Evolutionary conservation across 2,113 vertebrate genomes (phyloP), one percentile per base, ranked within the genome.

Genomic region (Microcebus murinus): DNA sequence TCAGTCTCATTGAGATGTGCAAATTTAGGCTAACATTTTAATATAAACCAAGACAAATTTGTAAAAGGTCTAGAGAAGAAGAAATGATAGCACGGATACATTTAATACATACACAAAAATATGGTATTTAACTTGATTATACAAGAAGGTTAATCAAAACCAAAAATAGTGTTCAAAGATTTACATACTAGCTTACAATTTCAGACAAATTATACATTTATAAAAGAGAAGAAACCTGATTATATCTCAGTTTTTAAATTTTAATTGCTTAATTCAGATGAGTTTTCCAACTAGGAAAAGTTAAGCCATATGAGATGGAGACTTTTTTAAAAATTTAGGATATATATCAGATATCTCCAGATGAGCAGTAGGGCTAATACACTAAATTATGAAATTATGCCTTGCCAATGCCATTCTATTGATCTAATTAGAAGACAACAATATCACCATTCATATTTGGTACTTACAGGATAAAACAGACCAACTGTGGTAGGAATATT

Each of bases 381-480:
- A 73, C 6, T 73, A 92, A 92, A 82, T 52, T 45, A 50, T n/a
- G 74, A 81, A 68, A 39, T 36, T 45, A 81, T 20, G 6, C 39
- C 52, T 81, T 68, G 5, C 18, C 8, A 57, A 34, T 73, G 45
- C 18, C n/a, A 76, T 34, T 67, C 34, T 25, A 25, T 52, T 91
- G 86, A 59, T 36, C 36, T 36, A 80, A 25, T 82, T 95, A 82
- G 79, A 71, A 27, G 42, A 39, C 12, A 59, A 63, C 17, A 87
- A 48, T 25, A 68, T 31, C 4, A 8, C 6, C 6, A 61, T 65
- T 76, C 14, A 34, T 21, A 68, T 74, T 77, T 89, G 70, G 82
- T 89, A 98, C 99, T 98, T 97, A 99, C 99, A 42, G 99, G 99
- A 79, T 95, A 96, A 98, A 99, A 99, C 5, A 99, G 73, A 48